Conservation (phyloP, 1,140 invertebrate species). For the Musca vetustissima region DNA sequence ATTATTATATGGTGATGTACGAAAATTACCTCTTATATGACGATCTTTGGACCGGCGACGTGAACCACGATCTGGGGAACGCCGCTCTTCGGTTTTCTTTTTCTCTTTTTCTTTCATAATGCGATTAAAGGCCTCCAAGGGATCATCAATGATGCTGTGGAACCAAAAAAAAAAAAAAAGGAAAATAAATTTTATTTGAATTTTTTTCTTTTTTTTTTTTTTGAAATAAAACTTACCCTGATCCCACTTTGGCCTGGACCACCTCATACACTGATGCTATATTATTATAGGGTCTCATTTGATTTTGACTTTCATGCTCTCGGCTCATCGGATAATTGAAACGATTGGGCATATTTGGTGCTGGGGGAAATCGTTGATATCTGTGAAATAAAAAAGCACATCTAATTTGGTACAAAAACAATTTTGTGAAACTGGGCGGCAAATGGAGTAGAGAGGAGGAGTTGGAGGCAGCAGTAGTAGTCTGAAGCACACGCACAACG, state of each 20-base stretch:
- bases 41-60: slow-evolving; percentile 47
- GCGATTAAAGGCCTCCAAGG: slow-evolving; percentile 80
- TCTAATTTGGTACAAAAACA: background rate
- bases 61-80: slow-evolving; percentile 36
- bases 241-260: slow-evolving; percentile 50
- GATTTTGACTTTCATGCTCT: background rate
- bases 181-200: background rate
- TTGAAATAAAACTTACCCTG: slow-evolving; percentile 39
- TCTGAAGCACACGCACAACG: no score
- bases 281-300: slow-evolving; percentile 29
- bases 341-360: slow-evolving; percentile 8
- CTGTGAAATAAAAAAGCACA: slow-evolving; percentile 12
- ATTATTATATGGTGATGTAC: slow-evolving; percentile 39
- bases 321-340: slow-evolving; percentile 8
- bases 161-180: no score
- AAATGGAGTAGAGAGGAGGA: no score
- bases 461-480: no score
- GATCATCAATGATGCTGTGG: slow-evolving; percentile 76
- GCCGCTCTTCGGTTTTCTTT: slow-evolving; percentile 64
- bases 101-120: slow-evolving; percentile 82
- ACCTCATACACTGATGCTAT: slow-evolving; percentile 53
- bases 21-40: slow-evolving; percentile 37
- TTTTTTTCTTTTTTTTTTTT: background rate
- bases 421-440: no score
- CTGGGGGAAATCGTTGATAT: slow-evolving; percentile 11